Conservation (phyloP, 1,140 invertebrate species). For the Venustaconcha ellipsiformis region DNA sequence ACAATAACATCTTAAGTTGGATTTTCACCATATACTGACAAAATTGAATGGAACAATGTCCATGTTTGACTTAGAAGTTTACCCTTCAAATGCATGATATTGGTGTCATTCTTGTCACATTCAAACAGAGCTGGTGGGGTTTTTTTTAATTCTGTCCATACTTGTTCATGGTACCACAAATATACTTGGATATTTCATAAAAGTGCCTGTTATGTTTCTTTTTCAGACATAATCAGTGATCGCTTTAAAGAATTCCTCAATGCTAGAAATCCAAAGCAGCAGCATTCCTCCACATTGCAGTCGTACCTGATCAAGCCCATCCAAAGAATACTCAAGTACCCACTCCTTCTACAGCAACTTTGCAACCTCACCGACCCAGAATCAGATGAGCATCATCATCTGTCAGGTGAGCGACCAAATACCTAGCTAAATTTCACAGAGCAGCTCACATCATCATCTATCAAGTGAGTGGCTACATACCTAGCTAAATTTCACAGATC, state of each 20-base stretch:
- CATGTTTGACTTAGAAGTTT: too few relatives aligned
- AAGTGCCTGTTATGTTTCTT: background rate
- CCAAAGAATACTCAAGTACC: constrained; percentile 98
- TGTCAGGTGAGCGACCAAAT: constrained; percentile 71
- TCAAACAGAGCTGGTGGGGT: too few relatives aligned
- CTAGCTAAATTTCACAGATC: too few relatives aligned
- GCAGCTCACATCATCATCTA: constrained; percentile 72
- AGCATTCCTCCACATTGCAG: constrained; percentile 96
- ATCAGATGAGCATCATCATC: constrained; percentile 93
- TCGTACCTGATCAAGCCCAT: constrained; percentile 99
- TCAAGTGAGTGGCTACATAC: constrained; percentile 63
- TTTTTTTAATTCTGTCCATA: too few relatives aligned
- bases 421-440: too few relatives aligned
- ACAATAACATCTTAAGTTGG: too few relatives aligned
- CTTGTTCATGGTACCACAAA: too few relatives aligned
- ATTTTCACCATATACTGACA: too few relatives aligned
- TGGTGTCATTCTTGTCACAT: too few relatives aligned
- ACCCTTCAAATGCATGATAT: too few relatives aligned
- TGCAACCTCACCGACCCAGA: constrained; percentile 91
- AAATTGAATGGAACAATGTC: too few relatives aligned
- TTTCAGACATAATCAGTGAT: constrained; percentile 86
- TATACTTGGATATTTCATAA: too few relatives aligned
- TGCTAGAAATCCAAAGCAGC: constrained; percentile 92
- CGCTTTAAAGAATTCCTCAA: constrained; percentile 94
- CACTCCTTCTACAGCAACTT: constrained; percentile 93